A percentile compares a stretch with the other conserved stretches of the same genome.
Conservation (phyloP, 2,888 invertebrate species). For the Chironomus tentans region DNA sequence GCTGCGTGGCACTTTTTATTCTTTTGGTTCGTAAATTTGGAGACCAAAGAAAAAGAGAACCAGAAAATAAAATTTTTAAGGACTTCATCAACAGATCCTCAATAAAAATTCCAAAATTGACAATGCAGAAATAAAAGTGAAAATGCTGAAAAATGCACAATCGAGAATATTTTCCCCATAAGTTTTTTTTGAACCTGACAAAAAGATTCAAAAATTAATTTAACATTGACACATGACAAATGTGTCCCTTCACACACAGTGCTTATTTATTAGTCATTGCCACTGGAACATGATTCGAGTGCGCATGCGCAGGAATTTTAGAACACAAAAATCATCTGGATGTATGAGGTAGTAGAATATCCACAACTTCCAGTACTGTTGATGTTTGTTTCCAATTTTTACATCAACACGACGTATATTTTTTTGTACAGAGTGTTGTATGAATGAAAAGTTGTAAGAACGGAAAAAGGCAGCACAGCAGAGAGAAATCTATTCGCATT, state of each 20-base stretch:
- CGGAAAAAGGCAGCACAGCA: not conserved
- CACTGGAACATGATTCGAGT: not conserved
- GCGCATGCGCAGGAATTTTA: not conserved
- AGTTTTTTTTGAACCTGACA: not conserved
- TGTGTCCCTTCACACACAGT: too few relatives aligned
- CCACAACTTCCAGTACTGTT: not conserved
- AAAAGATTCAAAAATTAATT: not conserved
- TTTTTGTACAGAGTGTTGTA: not conserved
- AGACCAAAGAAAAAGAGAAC: too few relatives aligned
- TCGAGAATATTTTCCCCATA: not conserved
- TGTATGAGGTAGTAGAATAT: not conserved
- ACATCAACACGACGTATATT: too few relatives aligned
- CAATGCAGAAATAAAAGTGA: too few relatives aligned
- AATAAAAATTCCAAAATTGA: too few relatives aligned
- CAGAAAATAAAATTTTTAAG: too few relatives aligned
- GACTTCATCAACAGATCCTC: too few relatives aligned
- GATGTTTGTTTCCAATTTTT: not conserved
- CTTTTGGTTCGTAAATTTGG: too few relatives aligned
- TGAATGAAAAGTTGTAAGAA: not conserved
- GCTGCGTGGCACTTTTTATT: too few relatives aligned
- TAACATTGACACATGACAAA: not conserved
- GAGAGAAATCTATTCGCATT: not conserved
- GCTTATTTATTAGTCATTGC: not conserved
- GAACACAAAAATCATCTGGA: constrained; percentile 2
- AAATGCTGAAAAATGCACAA: not conserved